Base-by-base conservation (phyloP, 1,140 invertebrate species). In the Hylaeus volcanicus region DNA sequence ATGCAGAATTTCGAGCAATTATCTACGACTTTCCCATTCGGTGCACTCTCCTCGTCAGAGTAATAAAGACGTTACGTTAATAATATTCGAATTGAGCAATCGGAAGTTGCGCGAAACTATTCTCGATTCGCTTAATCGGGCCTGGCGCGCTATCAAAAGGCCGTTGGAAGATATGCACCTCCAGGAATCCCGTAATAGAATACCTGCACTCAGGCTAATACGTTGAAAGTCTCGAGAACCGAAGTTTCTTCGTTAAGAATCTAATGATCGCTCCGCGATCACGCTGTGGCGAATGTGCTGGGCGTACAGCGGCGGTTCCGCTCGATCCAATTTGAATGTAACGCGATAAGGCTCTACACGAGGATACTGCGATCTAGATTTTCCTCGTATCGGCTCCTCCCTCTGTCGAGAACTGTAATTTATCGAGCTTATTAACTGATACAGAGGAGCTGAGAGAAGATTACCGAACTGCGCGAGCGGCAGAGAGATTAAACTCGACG, bases 261-360 rank as follows among this genome's bases (percentile, higher is more conserved):
- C 84, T 69, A 83, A 85, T 80, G 61, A 53, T 55, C 81, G 65
- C 74, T 56, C 48, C 12, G 60, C 70, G 77, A 80, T 81, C 55
- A 58, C 74, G 74, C 81, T 55, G 37, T 58, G 15, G 26, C 55
- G 65, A 71, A 75, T 69, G 78, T 75, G 55, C 65, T 43, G 2
- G 9, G 48, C 26, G 26, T 26, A 26, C 26, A 26, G 26, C 78
- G 68, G 45, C n/a, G 66, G 26, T 65, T 45, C 43, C 3, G 11
- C 41, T 3, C 41, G 63, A 65, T 65, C 41, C 63, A 65, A 65
- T 41, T 65, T 65, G 63, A 65, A 65, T 65, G 39, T 8, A 45
- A 11, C 37, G 41, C 63, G 63, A 65, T 65, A 65, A 43, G 63
- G n/a, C 63, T 5, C 4, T 65, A 6, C 9, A 51, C 51, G 51